Evolutionary conservation across 1,140 invertebrate genomes (phyloP), one percentile per base, ranked within the genome.

Genomic region (Himalopsyche phryganea): DNA sequence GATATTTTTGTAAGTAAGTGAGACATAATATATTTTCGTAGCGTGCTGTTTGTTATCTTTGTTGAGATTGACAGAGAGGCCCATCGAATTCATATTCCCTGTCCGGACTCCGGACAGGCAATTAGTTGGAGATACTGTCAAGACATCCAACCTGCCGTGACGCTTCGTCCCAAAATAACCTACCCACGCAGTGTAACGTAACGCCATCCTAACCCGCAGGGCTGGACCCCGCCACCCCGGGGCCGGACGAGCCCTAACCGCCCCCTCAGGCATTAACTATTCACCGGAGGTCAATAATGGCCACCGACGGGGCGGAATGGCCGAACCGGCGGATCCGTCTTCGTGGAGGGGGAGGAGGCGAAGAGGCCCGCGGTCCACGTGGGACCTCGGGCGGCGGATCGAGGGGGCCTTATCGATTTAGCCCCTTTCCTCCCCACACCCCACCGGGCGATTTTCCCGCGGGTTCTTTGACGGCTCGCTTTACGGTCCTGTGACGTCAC

Each of bases 351-450:
- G 7, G 13, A 40, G 1, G 42, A 2, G 13, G 23, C 49, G 56
- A 52, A 44, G 14, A 14, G 41, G 44, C 60, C 40, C 36, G 50
- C 49, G 60, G 52, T 48, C 44, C 20, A 40, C 48, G 54, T 44
- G 40, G 49, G 55, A 58, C 56, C 60, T 62, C 58, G 57, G 60
- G 58, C 58, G 55, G 60, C 60, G 54, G 46, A n/a, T n/a, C 54
- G 54, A 50, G 54, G 23, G 23, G 23, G 23, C 23, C 4, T 28
- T 28, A 28, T 28, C 23, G 23, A 28, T 28, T 28, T 3, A 3
- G 23, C 23, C 23, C 23, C 23, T 28, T 28, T 5, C 23, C 23
- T 9, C 9, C 9, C 23, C 23, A 28, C 23, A 3, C 23, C 23
- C 23, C 9, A 5, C 9, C 23, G 23, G 23, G 23, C 23, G 23